phyloP scores from a whole-genome alignment of 2,888 invertebrate species.

The Scaptomyza caliginosa region DNA sequence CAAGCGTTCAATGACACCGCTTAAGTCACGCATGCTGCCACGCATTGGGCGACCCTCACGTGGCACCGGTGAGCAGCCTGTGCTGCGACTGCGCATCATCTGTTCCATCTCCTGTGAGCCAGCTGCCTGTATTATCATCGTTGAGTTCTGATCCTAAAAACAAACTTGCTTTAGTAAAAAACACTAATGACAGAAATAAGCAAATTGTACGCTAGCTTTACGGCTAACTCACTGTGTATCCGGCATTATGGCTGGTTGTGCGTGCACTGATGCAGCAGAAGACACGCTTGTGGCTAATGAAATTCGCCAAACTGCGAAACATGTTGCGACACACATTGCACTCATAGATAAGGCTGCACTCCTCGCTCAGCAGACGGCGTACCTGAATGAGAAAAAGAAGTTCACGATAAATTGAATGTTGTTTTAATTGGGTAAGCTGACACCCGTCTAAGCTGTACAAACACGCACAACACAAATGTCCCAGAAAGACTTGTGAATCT shows the following conservation, averaged over 20 bases:
- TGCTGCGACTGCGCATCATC: conserved; percentile 74
- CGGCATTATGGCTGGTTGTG: conserved; percentile 42
- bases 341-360: conserved; percentile 95
- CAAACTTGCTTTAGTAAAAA: background rate
- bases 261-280: conserved; percentile 87
- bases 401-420: background rate
- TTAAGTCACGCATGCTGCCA: conserved; percentile 85
- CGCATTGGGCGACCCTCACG: conserved; percentile 57
- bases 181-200: conserved; percentile 76
- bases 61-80: conserved; percentile 74
- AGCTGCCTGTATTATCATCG: conserved; percentile 79
- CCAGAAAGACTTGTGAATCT: background rate
- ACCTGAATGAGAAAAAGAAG: conserved; percentile 86
- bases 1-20: conserved; percentile 86
- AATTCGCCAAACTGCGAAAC: conserved; percentile 94
- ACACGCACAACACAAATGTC: background rate
- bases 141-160: conserved; percentile 68
- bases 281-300: conserved; percentile 94
- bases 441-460: background rate
- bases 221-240: conserved; percentile 72
- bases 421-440: background rate
- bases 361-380: conserved; percentile 89
- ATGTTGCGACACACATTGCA: conserved; percentile 94
- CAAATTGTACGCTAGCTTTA: conserved; percentile 49
- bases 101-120: conserved; percentile 60